Conservation (phyloP, 2,797 vertebrate species). For the Thaleichthys pacificus region DNA sequence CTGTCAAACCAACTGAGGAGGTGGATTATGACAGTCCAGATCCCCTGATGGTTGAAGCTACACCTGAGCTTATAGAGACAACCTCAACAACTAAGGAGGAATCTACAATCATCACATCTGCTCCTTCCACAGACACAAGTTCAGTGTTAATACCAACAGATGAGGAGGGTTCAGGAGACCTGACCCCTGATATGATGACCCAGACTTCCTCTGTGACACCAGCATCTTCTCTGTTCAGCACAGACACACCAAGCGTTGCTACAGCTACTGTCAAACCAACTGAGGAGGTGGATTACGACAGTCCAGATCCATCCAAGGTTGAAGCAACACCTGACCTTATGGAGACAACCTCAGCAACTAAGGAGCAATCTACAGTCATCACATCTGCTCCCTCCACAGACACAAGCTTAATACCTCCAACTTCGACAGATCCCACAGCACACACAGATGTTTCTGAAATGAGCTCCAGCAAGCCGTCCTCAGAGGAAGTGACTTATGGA, state of each 20-base stretch:
- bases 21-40: neutral
- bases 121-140: conserved; percentile 7
- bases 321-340: neutral
- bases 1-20: neutral
- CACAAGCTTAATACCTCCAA: conserved; percentile 11
- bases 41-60: neutral
- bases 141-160: conserved; percentile 9
- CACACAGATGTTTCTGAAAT: neutral
- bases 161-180: neutral
- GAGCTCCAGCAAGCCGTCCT: conserved; percentile 14
- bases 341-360: conserved; percentile 9
- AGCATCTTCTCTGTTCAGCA: neutral
- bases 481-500: conserved; percentile 46
- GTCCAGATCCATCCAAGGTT: neutral
- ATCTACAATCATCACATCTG: neutral
- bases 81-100: conserved; percentile 17
- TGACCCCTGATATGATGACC: too few species aligned
- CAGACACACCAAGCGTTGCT: conserved; percentile 1
- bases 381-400: conserved; percentile 3
- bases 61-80: neutral
- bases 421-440: neutral
- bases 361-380: neutral
- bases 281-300: neutral
- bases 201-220: neutral
- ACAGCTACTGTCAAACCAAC: neutral